Base-by-base conservation (phyloP, 2,113 vertebrate species). In the Bostrychus sinensis region DNA sequence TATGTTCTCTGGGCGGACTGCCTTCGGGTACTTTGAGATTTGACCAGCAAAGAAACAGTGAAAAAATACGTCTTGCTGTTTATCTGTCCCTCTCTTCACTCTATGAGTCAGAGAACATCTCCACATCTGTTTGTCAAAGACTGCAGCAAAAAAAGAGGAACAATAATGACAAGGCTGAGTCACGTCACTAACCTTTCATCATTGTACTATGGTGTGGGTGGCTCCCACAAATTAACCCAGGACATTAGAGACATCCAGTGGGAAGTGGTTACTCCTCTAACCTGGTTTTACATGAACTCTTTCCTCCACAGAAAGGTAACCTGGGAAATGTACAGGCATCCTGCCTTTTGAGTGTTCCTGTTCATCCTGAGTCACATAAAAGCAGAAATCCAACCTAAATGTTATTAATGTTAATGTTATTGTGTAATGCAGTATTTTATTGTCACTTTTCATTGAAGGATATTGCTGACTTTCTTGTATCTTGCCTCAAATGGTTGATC, bases 31-130 rank as follows among this genome's bases (percentile, higher is more conserved):
- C 41, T 42, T 5, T 42, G n/a, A n/a, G n/a, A n/a, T n/a, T n/a
- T n/a, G n/a, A n/a, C n/a, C n/a, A n/a, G n/a, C n/a, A n/a, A n/a
- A n/a, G n/a, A n/a, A n/a, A n/a, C n/a, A n/a, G n/a, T n/a, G n/a
- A n/a, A 71, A 56, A 75, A 45, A 58, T 55, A 80, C 26, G 59
- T 64, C 37, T 46, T 50, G 59, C 22, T 53, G 8, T 55, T 63
- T 66, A 75, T 77, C 63, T 70, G 51, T n/a, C 70, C 62, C 54
- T 58, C 50, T 19, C 36, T 60, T 56, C 8, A 3, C 25, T 46
- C 41, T 30, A 10, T 82, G 81, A 87, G 60, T 78, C 68, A 78
- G 53, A 60, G 54, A 32, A 8, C 36, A 16, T 62, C 17, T 30
- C 19, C 46, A 62, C n/a, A 1, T 57, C 62, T 54, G 64, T 64